Base-by-base conservation (phyloP, 2,888 invertebrate genomes). In the Heteromyza rotundicornis region DNA sequence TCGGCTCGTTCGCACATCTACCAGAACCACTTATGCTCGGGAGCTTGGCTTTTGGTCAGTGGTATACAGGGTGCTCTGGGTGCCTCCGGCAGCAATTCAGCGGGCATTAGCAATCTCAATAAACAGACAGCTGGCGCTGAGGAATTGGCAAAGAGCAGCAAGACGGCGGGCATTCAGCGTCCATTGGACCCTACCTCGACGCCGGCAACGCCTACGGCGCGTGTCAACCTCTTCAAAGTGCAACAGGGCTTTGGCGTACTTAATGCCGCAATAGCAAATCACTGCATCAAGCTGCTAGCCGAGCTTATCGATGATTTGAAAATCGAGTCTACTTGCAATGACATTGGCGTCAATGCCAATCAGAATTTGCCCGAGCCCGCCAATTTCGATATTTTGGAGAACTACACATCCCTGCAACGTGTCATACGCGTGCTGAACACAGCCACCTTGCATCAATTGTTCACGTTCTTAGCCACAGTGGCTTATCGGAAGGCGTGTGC, bases 401-500 rank as follows among this genome's bases (percentile, higher is more conserved):
- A 83, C 32, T 84, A 83, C 66, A 80, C 83, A 0, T 82, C 85
- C 1, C 65, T 84, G 8, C 84, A 84, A 52, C 78, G 88, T 27
- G 84, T 87, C 8, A 83, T 86, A 50, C 84, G 85, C 19, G 82
- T 86, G 10, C 77, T 87, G 16, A 82, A 82, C 23, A 83, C 84
- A 2, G 82, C 87, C 8, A 84, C 85, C 7, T 73, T 87, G 49
- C 84, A 85, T 67, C 84, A 88, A 84, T 83, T 96, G n/a, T 84
- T 96, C 54, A 94, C 95, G 69, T 93, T 93, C 64, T 84, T 96
- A 61, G 94, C 95, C 20, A 92, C 94, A 3, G 92, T 95, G 36
- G 92, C 94, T 70, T 96, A 96, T 83, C 89, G 95, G 74, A 96
- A 96, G 85, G 94, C 94, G 0, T 94, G 93, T 66, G 90, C 92